phyloP scores from a whole-genome alignment of 53 echinoderm and acorn worm genomes.

The Actinopyga echinites region DNA sequence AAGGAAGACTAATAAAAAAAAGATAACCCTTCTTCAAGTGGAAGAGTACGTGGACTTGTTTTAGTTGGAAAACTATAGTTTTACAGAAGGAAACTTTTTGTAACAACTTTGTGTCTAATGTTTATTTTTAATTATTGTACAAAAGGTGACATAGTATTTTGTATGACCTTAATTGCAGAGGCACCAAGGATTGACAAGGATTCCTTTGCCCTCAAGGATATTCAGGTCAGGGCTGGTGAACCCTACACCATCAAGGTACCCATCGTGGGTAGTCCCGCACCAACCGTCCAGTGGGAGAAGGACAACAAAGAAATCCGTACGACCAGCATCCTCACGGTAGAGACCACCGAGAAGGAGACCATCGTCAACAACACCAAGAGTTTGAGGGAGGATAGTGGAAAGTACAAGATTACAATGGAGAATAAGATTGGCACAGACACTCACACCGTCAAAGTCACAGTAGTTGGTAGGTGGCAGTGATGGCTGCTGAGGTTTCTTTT shows the following conservation, averaged over 20 bases:
- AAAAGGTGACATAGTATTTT: background rate
- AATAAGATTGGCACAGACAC: slow-evolving; percentile 80
- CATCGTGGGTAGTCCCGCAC: slow-evolving; percentile 82
- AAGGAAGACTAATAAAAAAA: too few species aligned
- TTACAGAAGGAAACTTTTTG: too few species aligned
- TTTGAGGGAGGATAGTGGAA: slow-evolving; percentile 75
- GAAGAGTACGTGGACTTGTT: too few species aligned
- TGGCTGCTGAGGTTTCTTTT: too few species aligned
- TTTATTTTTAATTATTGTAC: background rate
- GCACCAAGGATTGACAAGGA: slow-evolving; percentile 77
- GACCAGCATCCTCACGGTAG: slow-evolving; percentile 41
- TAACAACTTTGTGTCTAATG: too few species aligned
- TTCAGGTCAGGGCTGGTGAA: slow-evolving; percentile 77
- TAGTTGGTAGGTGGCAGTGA: slow-evolving; percentile 66
- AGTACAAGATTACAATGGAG: slow-evolving; percentile 84
- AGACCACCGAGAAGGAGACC: slow-evolving; percentile 65
- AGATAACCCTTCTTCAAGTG: too few species aligned
- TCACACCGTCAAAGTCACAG: slow-evolving; percentile 72
- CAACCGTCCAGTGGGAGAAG: slow-evolving; percentile 80
- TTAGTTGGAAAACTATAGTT: too few species aligned
- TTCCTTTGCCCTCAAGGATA: slow-evolving; percentile 68
- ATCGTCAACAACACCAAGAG: slow-evolving; percentile 62
- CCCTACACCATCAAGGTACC: slow-evolving; percentile 79
- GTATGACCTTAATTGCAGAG: slow-evolving; percentile 50
- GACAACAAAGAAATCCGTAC: slow-evolving; percentile 79